Evolutionary conservation across 2,888 invertebrate species (phyloP).

Genomic region (Tiphia femorata): DNA sequence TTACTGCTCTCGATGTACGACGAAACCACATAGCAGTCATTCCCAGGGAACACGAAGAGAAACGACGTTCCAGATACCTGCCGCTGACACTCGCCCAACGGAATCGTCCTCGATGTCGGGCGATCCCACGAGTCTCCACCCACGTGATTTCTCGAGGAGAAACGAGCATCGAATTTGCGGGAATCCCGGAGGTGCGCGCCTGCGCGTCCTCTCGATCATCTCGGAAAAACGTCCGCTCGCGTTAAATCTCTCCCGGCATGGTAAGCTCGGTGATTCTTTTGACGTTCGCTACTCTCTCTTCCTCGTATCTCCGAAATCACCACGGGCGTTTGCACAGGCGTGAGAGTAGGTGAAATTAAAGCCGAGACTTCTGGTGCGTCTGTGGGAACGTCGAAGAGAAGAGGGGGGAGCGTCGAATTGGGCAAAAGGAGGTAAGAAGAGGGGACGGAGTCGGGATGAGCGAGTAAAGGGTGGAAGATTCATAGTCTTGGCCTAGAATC

Average conservation of each 20-base stretch:
- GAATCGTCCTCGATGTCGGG: conserved; percentile 1
- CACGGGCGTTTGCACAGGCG: too few relatives aligned
- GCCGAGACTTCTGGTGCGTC: too few relatives aligned
- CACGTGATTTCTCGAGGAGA: background rate
- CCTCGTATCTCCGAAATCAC: too few relatives aligned
- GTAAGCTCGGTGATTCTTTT: too few relatives aligned
- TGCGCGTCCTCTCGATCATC: too few relatives aligned
- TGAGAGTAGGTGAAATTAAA: too few relatives aligned
- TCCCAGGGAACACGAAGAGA: conserved; percentile 14
- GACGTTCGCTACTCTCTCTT: too few relatives aligned
- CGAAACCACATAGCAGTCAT: conserved; percentile 31
- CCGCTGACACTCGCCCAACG: conserved; percentile 4
- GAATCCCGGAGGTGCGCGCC: too few relatives aligned
- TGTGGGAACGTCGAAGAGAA: background rate
- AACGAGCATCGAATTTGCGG: background rate
- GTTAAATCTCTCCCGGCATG: too few relatives aligned
- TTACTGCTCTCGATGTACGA: conserved; percentile 24
- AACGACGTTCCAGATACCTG: conserved; percentile 4
- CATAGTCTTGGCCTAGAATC: conserved; percentile 11
- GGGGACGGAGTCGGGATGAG: background rate
- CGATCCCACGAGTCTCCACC: background rate
- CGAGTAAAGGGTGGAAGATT: conserved; percentile 1
- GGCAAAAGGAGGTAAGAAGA: background rate
- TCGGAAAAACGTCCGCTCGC: too few relatives aligned
- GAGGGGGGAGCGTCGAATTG: background rate